phyloP scores from a whole-genome alignment of 2,797 vertebrate genomes.

The Sciurus carolinensis region DNA sequence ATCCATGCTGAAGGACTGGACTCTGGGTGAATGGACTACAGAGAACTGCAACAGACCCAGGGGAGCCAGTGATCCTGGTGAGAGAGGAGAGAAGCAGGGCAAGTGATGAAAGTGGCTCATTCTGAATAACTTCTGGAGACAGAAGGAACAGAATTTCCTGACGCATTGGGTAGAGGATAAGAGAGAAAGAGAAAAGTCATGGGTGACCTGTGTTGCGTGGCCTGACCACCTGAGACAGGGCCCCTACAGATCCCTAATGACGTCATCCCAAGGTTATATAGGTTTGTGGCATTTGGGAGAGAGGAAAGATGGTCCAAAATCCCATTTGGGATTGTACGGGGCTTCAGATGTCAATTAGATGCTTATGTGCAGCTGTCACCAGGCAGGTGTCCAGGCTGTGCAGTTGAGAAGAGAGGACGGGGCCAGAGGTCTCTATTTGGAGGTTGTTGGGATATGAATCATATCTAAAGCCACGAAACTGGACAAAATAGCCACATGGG shows the following conservation, averaged over 20 bases:
- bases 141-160: not conserved
- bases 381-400: not conserved
- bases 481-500: not conserved
- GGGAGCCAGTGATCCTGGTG: not conserved
- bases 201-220: not conserved
- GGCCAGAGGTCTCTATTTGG: not conserved
- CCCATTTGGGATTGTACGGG: not conserved
- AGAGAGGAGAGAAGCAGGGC: not conserved
- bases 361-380: not conserved
- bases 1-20: not conserved
- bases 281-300: not conserved
- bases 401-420: not conserved
- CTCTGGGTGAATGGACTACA: not conserved
- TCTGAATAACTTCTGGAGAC: constrained; percentile 9
- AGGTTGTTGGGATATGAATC: not conserved
- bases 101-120: not conserved
- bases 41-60: not conserved
- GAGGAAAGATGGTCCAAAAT: not conserved
- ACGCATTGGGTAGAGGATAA: not conserved
- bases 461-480: not conserved
- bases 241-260: not conserved
- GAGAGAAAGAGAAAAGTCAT: constrained; percentile 13
- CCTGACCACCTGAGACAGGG: not conserved
- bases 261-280: not conserved
- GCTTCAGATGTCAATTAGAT: not conserved